Evolutionary conservation across 2,888 invertebrate genomes (phyloP), one percentile per base, ranked within the genome.

Genomic region (Colletes collaris): DNA sequence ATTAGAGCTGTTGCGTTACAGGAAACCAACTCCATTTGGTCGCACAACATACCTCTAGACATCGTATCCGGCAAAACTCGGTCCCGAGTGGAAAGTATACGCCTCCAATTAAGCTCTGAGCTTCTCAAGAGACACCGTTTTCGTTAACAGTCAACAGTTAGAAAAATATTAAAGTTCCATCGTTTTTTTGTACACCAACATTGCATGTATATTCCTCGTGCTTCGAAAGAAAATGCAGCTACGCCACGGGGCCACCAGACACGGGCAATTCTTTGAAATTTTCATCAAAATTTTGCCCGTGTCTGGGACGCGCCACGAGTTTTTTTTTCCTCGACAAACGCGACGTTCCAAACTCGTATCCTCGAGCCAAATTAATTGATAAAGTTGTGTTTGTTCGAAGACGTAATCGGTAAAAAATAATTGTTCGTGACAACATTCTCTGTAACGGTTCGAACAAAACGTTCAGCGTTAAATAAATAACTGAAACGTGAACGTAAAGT

Each of bases 41-140:
- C 52, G 53, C 69, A 40, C 58, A 53, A 8, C 52, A 56, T 77
- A 76, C 62, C 76, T 68, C 63, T 68, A 56, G 52, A 58, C n/a
- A 53, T 52, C 52, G 19, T 64, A 59, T 53, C 77, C 68, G 37
- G 37, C 53, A 59, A 66, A 55, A 59, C 27, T 76, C 49, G 49
- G 8, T 6, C 3, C 19, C 58, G 58, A 58, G 35, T 58, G 3
- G 27, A 55, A 55, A 11, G 4, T 27, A 35, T 3, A 53, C 19
- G 16, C 16, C 53, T 35, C 27, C 55, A 8, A 19, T 8, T 52
- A 16, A 37, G 11, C 37, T 46, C 10, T 8, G 44, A 46, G 16
- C 8, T 37, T 58, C 37, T 58, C 11, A n/a, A 37, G 58, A 37
- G 13, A 13, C 62, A 13, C 46, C 19, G 60, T 63, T 63, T 46